Evolutionary conservation across 2,888 invertebrate species (phyloP).

Genomic region (Lissocephala sabroskyi): DNA sequence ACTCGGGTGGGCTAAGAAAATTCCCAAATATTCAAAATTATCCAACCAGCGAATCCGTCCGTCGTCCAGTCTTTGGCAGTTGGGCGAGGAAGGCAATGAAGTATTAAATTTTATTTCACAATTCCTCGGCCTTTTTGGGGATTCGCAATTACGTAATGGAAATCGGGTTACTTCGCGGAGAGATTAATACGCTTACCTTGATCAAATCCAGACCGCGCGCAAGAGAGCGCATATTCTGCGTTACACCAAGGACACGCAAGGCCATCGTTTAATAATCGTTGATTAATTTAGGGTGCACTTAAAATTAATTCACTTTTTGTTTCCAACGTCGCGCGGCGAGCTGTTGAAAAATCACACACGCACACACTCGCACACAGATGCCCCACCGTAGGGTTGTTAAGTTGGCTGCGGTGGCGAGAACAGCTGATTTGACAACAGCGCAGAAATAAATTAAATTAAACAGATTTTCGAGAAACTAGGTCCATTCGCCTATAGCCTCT

Average conservation of each 20-base stretch:
- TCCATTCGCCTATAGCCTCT: no score
- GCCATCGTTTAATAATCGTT: constrained; percentile 66
- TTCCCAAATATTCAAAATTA: no score
- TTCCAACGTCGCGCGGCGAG: constrained; percentile 37
- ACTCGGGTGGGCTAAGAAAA: no score
- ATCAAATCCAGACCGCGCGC: constrained; percentile 63
- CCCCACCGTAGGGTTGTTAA: constrained; percentile 19
- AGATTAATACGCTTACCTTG: constrained; percentile 57
- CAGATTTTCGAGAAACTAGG: no score
- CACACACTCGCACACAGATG: constrained; percentile 13
- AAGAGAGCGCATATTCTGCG: constrained; percentile 68
- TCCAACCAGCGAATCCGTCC: no score
- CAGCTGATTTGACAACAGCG: constrained; percentile 23
- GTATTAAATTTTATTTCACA: neutral
- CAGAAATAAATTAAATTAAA: no score
- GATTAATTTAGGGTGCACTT: constrained; percentile 32
- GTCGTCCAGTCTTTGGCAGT: no score
- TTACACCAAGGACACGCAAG: constrained; percentile 69
- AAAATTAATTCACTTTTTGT: constrained; percentile 31
- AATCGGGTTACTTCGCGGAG: constrained; percentile 27
- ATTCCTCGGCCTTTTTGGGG: neutral
- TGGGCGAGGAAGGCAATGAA: no score
- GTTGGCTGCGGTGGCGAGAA: constrained; percentile 22
- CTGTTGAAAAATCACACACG: constrained; percentile 47
- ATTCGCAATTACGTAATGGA: constrained; percentile 70